phyloP scores from a whole-genome alignment of 2,888 invertebrate species.

The Bombyx huttoni region DNA sequence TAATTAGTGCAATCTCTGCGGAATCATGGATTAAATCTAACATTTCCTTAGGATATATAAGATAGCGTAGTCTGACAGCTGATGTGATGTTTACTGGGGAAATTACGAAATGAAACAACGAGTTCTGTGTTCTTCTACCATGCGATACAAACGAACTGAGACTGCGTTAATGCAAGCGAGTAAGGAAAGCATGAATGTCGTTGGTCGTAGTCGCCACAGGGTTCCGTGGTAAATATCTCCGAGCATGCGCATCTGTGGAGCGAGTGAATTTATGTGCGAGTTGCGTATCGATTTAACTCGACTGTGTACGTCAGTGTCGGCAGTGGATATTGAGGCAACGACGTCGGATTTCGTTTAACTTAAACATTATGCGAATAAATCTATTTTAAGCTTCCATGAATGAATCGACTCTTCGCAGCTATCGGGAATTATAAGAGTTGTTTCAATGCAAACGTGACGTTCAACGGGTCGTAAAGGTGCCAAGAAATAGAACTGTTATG shows the following conservation, averaged over 20 bases:
- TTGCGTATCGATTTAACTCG: slow-evolving; percentile 55
- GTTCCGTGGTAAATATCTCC: slow-evolving; percentile 38
- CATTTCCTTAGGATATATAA: slow-evolving; percentile 52
- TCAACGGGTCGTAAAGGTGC: neutral
- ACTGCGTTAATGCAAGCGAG: slow-evolving; percentile 5
- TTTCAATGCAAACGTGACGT: neutral
- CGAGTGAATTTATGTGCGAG: slow-evolving; percentile 43
- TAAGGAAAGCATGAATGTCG: slow-evolving; percentile 10
- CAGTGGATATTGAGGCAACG: slow-evolving; percentile 35
- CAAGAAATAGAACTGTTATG: neutral
- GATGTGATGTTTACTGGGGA: slow-evolving; percentile 62
- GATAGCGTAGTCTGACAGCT: slow-evolving; percentile 58
- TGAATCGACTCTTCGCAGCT: slow-evolving; percentile 10
- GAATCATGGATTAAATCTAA: slow-evolving; percentile 26
- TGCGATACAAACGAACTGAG: slow-evolving; percentile 21
- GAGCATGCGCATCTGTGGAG: slow-evolving; percentile 45
- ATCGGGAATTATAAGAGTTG: neutral
- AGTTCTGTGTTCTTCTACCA: slow-evolving; percentile 39
- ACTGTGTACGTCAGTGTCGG: slow-evolving; percentile 60
- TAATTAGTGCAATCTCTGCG: slow-evolving; percentile 11
- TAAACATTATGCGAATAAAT: slow-evolving; percentile 32
- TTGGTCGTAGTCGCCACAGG: slow-evolving; percentile 22
- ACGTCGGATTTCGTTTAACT: slow-evolving; percentile 18
- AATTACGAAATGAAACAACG: slow-evolving; percentile 42
- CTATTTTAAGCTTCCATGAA: slow-evolving; percentile 45